These are phyloP conservation scores for Tiliacea citrago DNA, from an alignment of 2,888 invertebrate genomes.

Conservation along the genomic window DNA sequence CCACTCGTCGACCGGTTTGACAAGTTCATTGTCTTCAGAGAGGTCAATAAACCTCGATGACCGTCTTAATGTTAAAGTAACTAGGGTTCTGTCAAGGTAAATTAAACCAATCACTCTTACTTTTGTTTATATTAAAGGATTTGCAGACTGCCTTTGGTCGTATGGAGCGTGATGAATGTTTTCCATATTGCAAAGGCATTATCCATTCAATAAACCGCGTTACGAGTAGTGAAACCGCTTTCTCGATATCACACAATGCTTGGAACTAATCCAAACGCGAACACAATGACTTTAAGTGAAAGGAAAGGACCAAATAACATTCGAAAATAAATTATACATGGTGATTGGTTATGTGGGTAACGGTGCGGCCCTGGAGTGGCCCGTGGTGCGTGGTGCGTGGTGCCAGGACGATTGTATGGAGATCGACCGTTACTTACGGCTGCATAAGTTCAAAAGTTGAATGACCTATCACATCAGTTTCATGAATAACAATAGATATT, in stretches of 20 bases:
- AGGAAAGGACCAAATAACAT: conserved; percentile 62
- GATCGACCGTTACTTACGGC: conserved; percentile 70
- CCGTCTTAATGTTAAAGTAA: conserved; percentile 64
- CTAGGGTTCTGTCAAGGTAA: conserved; percentile 69
- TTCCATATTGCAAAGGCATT: conserved; percentile 19
- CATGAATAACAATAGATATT: conserved; percentile 37
- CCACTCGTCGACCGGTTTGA: conserved; percentile 75
- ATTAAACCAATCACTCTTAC: conserved; percentile 70
- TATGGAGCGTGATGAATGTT: conserved; percentile 16
- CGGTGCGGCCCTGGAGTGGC: conserved; percentile 66
- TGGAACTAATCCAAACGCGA: conserved; percentile 68
- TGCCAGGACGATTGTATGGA: conserved; percentile 70
- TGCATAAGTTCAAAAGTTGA: conserved; percentile 73
- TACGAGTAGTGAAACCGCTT: conserved; percentile 53
- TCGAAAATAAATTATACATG: conserved; percentile 61
- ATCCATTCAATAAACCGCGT: conserved; percentile 44
- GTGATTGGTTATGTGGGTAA: conserved; percentile 62
- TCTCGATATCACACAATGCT: conserved; percentile 68
- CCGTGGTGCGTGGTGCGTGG: conserved; percentile 24
- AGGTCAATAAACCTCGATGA: conserved; percentile 80
- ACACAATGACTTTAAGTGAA: conserved; percentile 65
- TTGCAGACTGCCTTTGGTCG: background rate
- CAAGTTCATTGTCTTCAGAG: conserved; percentile 81
- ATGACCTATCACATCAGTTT: conserved; percentile 71
- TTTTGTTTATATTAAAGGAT: conserved; percentile 60